Evolutionary conservation across 2,113 vertebrate species (phyloP).

Genomic region (Pteropus alecto): DNA sequence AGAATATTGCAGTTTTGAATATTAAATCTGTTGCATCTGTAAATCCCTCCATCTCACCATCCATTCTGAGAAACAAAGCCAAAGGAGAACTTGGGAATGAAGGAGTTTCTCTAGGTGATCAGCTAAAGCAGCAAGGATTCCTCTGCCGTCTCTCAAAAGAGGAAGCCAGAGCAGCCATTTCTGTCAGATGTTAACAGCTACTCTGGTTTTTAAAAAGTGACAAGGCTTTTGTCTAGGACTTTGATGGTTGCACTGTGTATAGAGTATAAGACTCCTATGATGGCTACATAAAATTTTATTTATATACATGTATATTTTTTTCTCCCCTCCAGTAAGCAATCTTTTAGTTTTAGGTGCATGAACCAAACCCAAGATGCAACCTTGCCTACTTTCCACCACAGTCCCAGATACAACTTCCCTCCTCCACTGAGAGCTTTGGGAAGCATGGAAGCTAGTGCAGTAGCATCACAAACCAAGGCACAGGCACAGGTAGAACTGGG

Average conservation of each 20-base stretch:
- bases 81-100: constrained; percentile 37
- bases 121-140: background rate
- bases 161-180: background rate
- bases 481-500: constrained; percentile 44
- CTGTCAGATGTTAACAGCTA: background rate
- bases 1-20: constrained; percentile 77
- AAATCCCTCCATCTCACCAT: constrained; percentile 77
- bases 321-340: constrained; percentile 45
- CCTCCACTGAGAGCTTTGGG: background rate
- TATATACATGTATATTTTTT: background rate
- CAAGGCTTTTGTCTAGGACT: background rate
- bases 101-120: background rate
- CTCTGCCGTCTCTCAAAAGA: background rate
- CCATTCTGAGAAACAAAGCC: constrained; percentile 75
- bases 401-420: constrained; percentile 11
- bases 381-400: constrained; percentile 5
- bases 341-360: constrained; percentile 26
- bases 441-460: constrained; percentile 50
- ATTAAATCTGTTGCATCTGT: constrained; percentile 82
- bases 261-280: background rate
- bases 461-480: constrained; percentile 60
- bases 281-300: constrained; percentile 2
- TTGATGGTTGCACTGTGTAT: background rate
- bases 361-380: background rate
- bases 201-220: background rate